Conservation (phyloP, 2,113 vertebrate genomes). For the Phycodurus eques region DNA sequence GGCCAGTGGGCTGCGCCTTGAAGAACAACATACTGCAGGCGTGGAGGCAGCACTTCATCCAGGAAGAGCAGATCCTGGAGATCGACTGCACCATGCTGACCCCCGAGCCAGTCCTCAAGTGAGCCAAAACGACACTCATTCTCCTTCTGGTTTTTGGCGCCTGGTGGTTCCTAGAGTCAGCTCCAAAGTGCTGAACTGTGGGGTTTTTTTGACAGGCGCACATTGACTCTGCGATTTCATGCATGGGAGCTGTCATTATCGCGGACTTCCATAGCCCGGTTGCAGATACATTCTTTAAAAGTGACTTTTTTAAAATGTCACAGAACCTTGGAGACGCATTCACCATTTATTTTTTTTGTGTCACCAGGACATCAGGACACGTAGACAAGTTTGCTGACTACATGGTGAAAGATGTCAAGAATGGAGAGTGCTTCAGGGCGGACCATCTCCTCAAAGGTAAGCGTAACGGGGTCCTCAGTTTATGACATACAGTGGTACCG, state of each 20-base stretch:
- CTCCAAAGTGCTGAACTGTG: slow-evolving; percentile 43
- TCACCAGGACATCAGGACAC: slow-evolving; percentile 89
- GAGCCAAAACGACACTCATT: slow-evolving; percentile 30
- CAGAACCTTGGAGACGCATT: neutral
- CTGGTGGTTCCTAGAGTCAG: slow-evolving; percentile 55
- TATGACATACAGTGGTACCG: no score
- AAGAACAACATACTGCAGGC: slow-evolving; percentile 96
- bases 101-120: slow-evolving; percentile 92
- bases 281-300: slow-evolving; percentile 50
- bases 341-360: neutral
- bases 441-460: slow-evolving; percentile 96
- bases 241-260: slow-evolving; percentile 50
- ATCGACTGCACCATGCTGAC: slow-evolving; percentile 99
- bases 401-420: slow-evolving; percentile 97
- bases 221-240: slow-evolving; percentile 59
- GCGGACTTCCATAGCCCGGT: slow-evolving; percentile 67
- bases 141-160: slow-evolving; percentile 19
- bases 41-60: slow-evolving; percentile 98
- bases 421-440: slow-evolving; percentile 93
- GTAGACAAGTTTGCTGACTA: slow-evolving; percentile 99
- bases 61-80: slow-evolving; percentile 97
- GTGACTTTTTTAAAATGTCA: neutral
- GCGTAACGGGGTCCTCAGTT: neutral
- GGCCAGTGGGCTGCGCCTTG: slow-evolving; percentile 93
- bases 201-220: slow-evolving; percentile 61